A percentile compares a stretch with the other conserved stretches of the same genome.
Evolutionary conservation across 2,888 invertebrate species (phyloP).

Genomic region (Brachynemurus nebulosus): DNA sequence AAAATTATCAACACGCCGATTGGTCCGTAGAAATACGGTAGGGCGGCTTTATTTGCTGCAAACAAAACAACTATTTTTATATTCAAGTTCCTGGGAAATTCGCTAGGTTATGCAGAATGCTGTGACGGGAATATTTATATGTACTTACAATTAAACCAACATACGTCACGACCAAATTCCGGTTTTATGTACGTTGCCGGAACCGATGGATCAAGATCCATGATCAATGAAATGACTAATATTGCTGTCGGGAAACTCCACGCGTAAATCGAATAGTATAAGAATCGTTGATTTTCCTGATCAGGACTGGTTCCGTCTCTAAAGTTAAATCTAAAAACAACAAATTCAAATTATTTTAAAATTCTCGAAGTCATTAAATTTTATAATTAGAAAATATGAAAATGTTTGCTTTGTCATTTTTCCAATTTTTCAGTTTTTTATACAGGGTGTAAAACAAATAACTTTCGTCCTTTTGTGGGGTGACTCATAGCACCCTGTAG

Average conservation of each 20-base stretch:
- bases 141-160: slow-evolving; percentile 47
- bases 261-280: slow-evolving; percentile 15
- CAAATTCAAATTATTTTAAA: too few species aligned
- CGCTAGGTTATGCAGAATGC: too few species aligned
- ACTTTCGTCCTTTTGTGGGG: too few species aligned
- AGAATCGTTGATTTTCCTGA: slow-evolving; percentile 14
- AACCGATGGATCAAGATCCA: slow-evolving; percentile 44
- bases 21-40: slow-evolving; percentile 49
- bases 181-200: slow-evolving; percentile 44
- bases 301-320: neutral
- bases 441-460: too few species aligned
- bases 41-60: slow-evolving; percentile 41
- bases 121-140: too few species aligned
- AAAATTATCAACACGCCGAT: slow-evolving; percentile 38
- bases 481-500: too few species aligned
- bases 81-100: too few species aligned
- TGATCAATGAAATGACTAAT: slow-evolving; percentile 31
- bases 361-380: too few species aligned
- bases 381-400: too few species aligned
- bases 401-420: too few species aligned
- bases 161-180: slow-evolving; percentile 40
- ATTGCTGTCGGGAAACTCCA: slow-evolving; percentile 16
- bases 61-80: slow-evolving; percentile 4
- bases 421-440: too few species aligned
- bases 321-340: neutral